These are phyloP conservation scores for Aphidoletes aphidimyza DNA, from an alignment of 2,888 invertebrate genomes.

Conservation along the genomic window DNA sequence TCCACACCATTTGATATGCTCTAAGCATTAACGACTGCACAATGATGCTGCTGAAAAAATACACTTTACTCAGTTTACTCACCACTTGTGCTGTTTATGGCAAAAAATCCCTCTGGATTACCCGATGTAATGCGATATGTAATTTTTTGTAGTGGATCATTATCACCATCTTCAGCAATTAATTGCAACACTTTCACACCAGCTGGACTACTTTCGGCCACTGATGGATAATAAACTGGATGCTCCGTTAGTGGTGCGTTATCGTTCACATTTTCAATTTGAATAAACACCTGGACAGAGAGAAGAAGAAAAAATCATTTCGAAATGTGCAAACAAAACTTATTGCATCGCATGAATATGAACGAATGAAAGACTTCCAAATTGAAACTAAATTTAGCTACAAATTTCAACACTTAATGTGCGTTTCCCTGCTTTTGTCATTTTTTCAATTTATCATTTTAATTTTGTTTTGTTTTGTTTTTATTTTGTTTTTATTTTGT, in stretches of 20 bases:
- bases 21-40: conserved; percentile 8
- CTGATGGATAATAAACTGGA: conserved; percentile 85
- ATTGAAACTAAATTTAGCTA: too few relatives aligned
- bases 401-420: too few relatives aligned
- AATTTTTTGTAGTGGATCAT: conserved; percentile 73
- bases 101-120: conserved; percentile 91
- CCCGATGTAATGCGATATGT: conserved; percentile 88
- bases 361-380: too few relatives aligned
- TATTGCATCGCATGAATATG: too few relatives aligned
- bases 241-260: conserved; percentile 89
- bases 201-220: conserved; percentile 82
- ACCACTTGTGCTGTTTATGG: conserved; percentile 87
- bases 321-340: too few relatives aligned
- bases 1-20: too few relatives aligned
- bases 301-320: conserved; percentile 52
- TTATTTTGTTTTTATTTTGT: neutral
- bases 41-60: neutral
- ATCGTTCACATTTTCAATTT: conserved; percentile 93
- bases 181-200: conserved; percentile 80
- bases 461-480: too few relatives aligned
- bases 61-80: conserved; percentile 60
- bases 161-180: conserved; percentile 83
- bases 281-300: conserved; percentile 76
- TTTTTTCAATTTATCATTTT: too few relatives aligned
- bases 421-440: too few relatives aligned